Conservation (phyloP, 2,113 vertebrate species). For the Petroica traversi region DNA sequence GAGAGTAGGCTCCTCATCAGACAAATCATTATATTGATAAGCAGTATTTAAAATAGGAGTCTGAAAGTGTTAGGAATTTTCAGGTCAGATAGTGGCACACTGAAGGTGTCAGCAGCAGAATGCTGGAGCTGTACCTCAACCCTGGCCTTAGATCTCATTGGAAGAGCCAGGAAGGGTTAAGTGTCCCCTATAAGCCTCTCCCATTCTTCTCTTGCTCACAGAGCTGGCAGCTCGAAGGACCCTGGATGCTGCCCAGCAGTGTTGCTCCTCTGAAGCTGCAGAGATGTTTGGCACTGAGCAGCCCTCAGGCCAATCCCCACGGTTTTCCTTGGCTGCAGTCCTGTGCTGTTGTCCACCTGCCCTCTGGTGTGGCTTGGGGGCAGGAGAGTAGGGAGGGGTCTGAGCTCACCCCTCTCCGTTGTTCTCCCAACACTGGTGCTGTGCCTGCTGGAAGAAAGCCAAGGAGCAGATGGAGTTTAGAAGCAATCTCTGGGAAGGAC, state of each 20-base stretch:
- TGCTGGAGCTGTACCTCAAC: not conserved
- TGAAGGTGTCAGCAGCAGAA: not conserved
- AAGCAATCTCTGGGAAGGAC: not conserved
- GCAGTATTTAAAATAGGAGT: not conserved
- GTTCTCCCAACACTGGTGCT: rapidly evolving
- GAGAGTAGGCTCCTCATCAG: not conserved
- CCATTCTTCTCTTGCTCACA: not conserved
- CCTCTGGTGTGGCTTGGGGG: rapidly evolving
- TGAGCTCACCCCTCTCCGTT: not conserved
- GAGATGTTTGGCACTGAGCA: not conserved
- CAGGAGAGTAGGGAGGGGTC: not conserved
- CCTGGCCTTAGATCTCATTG: not conserved
- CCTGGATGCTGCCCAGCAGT: not conserved
- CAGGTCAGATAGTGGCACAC: not conserved
- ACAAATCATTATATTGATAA: not conserved
- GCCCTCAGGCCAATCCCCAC: not conserved
- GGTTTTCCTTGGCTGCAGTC: not conserved
- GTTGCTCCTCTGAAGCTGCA: not conserved
- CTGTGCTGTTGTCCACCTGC: not conserved
- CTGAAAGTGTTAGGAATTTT: not conserved
- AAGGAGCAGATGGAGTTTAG: not conserved
- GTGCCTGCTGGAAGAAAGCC: not conserved
- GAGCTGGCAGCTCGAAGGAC: not conserved
- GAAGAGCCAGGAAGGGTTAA: not conserved
- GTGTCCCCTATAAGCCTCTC: too few relatives aligned